A percentile compares a stretch with the other conserved stretches of the same genome.
Conservation (phyloP, 2,113 vertebrate genomes). For the Podocnemis expansa region DNA sequence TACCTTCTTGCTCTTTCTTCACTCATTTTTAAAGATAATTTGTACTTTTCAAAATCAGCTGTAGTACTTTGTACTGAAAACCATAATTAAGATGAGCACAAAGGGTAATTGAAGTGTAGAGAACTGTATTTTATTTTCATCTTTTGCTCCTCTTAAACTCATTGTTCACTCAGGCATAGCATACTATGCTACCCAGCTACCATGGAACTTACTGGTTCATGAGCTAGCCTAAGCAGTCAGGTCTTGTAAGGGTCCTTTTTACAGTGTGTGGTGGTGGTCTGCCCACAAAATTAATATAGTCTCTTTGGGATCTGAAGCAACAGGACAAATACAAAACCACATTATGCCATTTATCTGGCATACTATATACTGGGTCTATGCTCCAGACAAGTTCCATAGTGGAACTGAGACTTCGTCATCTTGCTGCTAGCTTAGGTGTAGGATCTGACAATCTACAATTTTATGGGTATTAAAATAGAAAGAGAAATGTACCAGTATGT, state of each 20-base stretch:
- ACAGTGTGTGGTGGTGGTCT: neutral
- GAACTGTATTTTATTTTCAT: neutral
- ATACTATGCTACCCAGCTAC: neutral
- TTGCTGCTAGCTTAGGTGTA: neutral
- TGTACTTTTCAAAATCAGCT: neutral
- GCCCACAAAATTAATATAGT: neutral
- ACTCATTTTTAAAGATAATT: neutral
- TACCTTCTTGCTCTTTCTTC: neutral
- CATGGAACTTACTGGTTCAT: neutral
- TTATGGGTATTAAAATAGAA: neutral
- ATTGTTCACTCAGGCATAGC: neutral
- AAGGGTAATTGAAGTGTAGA: fast-evolving
- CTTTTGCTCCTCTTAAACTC: neutral
- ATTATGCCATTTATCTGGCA: fast-evolving
- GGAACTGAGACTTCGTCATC: neutral
- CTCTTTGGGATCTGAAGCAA: neutral
- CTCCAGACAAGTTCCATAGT: neutral
- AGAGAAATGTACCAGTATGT: neutral
- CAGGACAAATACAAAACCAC: neutral
- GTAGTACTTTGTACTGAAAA: neutral
- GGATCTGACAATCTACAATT: neutral
- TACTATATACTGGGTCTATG: neutral
- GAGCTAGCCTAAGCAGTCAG: neutral
- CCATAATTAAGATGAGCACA: neutral
- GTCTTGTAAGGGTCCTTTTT: neutral